Evolutionary conservation across 1,140 invertebrate species (phyloP).

Genomic region (Heliothis virescens): DNA sequence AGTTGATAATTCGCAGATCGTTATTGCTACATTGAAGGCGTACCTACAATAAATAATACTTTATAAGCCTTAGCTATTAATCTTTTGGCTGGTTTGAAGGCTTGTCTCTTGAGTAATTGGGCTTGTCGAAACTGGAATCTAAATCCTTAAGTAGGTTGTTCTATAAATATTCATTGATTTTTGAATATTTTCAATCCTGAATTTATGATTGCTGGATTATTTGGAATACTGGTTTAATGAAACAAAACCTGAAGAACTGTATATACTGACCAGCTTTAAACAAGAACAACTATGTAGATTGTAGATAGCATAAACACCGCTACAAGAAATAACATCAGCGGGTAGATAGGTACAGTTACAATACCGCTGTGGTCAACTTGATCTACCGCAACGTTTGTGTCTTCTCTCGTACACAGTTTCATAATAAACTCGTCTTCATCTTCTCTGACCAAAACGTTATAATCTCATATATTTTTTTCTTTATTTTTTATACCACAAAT

Average conservation of each 20-base stretch:
- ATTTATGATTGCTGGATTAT: not conserved
- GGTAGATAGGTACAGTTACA: not conserved
- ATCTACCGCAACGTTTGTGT: conserved; percentile 26
- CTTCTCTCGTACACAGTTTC: not conserved
- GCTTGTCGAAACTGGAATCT: not conserved
- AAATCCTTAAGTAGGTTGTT: not conserved
- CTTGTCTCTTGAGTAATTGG: conserved; percentile 23
- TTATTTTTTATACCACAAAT: not conserved
- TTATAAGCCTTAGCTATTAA: conserved; percentile 9
- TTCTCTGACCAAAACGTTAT: not conserved
- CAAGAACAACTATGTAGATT: not conserved
- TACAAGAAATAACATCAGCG: not conserved
- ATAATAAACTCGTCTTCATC: not conserved
- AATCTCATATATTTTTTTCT: not conserved
- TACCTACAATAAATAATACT: conserved; percentile 33
- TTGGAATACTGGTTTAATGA: too few species aligned
- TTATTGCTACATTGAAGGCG: conserved; percentile 2
- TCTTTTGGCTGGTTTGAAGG: conserved; percentile 14
- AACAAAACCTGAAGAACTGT: not conserved
- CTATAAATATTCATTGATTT: not conserved
- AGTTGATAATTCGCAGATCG: conserved; percentile 5
- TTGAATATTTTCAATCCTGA: not conserved
- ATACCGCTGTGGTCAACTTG: conserved; percentile 24
- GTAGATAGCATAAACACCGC: not conserved
- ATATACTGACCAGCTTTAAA: not conserved